These are phyloP conservation scores for Tortricodes alternella DNA, from an alignment of 2,888 invertebrate species.

Conservation along the genomic window DNA sequence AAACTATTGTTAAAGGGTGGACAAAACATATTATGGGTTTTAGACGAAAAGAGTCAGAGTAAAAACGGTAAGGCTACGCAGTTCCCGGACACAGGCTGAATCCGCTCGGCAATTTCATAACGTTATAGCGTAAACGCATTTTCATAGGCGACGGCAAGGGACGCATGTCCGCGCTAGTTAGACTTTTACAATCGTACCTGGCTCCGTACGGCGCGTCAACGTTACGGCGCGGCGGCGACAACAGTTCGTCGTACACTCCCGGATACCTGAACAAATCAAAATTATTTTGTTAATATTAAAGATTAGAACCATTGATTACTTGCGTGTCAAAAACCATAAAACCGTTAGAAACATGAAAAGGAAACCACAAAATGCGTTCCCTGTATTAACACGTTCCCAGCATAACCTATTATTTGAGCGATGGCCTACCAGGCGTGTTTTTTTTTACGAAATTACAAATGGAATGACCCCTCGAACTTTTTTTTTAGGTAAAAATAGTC, in stretches of 20 bases:
- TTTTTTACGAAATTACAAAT: too few relatives aligned
- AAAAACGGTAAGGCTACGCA: slow-evolving; percentile 35
- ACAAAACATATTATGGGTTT: slow-evolving; percentile 10
- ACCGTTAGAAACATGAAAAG: too few relatives aligned
- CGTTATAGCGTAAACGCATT: slow-evolving; percentile 49
- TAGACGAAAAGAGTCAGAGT: slow-evolving; percentile 21
- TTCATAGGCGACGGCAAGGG: slow-evolving; percentile 49
- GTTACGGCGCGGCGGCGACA: slow-evolving; percentile 76
- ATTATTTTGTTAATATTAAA: background rate
- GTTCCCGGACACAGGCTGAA: slow-evolving; percentile 63
- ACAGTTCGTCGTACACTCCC: slow-evolving; percentile 77
- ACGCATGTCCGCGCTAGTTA: slow-evolving; percentile 66
- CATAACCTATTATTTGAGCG: too few relatives aligned
- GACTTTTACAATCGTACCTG: slow-evolving; percentile 80
- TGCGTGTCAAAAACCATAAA: too few relatives aligned
- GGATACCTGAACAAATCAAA: slow-evolving; percentile 53
- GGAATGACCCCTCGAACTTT: too few relatives aligned
- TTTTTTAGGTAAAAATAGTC: too few relatives aligned
- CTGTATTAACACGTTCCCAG: too few relatives aligned
- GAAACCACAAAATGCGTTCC: too few relatives aligned
- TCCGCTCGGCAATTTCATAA: slow-evolving; percentile 67
- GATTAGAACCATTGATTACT: background rate
- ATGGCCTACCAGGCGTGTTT: too few relatives aligned
- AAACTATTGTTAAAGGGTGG: background rate
- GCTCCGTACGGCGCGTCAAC: slow-evolving; percentile 77